phyloP scores from a whole-genome alignment of 2,888 invertebrate genomes.

The Noctuana brunneofusca region DNA sequence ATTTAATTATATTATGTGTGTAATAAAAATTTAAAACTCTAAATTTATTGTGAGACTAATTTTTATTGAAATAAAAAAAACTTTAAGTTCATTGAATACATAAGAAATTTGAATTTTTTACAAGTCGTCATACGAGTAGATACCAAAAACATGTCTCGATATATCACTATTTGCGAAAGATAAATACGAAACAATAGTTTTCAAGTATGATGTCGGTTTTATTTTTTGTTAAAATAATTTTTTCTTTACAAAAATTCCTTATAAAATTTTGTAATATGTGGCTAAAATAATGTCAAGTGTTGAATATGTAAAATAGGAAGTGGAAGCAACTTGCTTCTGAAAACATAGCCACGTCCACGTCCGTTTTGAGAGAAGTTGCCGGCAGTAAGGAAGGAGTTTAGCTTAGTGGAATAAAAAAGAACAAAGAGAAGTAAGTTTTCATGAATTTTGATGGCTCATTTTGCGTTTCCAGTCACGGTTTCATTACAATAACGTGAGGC shows the following conservation, averaged over 20 bases:
- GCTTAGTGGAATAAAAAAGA: constrained; percentile 24
- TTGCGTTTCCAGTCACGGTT: constrained; percentile 22
- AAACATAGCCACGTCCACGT: constrained; percentile 26
- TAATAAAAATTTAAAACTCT: too few relatives aligned
- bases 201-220: too few relatives aligned
- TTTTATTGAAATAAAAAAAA: too few relatives aligned
- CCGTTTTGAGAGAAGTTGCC: constrained; percentile 24
- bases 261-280: constrained; percentile 25
- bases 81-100: too few relatives aligned
- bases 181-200: too few relatives aligned
- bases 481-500: constrained; percentile 3
- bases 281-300: constrained; percentile 29
- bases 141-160: too few relatives aligned
- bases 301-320: constrained; percentile 34
- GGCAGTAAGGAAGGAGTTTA: constrained; percentile 24
- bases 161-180: too few relatives aligned
- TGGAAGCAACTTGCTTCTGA: constrained; percentile 29
- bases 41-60: too few relatives aligned
- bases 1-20: not conserved
- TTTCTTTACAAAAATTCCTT: constrained; percentile 5
- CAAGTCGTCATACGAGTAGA: too few relatives aligned
- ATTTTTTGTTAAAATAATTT: too few relatives aligned
- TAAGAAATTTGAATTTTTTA: too few relatives aligned
- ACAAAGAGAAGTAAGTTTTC: constrained; percentile 26
- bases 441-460: constrained; percentile 32